Conservation (phyloP, 2,113 vertebrate genomes). For the Seriola aureovittata region DNA sequence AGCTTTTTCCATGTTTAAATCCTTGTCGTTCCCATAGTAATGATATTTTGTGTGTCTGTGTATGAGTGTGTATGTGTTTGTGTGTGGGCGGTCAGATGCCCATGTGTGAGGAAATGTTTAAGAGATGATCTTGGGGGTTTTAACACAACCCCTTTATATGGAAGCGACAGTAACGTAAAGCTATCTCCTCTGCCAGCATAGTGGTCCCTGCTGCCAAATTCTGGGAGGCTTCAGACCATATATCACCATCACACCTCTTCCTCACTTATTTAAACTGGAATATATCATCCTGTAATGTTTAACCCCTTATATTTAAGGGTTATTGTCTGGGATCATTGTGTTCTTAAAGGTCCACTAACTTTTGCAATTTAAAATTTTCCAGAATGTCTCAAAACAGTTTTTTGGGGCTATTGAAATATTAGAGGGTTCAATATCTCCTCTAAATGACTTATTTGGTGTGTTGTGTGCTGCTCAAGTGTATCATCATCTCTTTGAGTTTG, state of each 20-base stretch:
- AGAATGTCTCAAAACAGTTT: constrained; percentile 6
- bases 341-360: constrained; percentile 39
- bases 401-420: neutral
- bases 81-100: constrained; percentile 82
- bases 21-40: constrained; percentile 81
- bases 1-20: constrained; percentile 76
- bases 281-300: constrained; percentile 42
- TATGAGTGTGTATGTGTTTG: constrained; percentile 31
- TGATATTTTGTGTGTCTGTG: constrained; percentile 73
- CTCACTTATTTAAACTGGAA: constrained; percentile 50
- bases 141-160: constrained; percentile 76
- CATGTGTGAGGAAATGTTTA: constrained; percentile 83
- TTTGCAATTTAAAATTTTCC: constrained; percentile 14
- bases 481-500: constrained; percentile 41
- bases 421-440: neutral
- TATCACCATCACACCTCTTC: constrained; percentile 66
- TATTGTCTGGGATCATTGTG: constrained; percentile 40
- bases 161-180: constrained; percentile 71
- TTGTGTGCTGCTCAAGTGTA: neutral
- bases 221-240: constrained; percentile 55
- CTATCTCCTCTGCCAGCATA: constrained; percentile 71
- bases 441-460: neutral
- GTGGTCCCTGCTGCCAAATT: constrained; percentile 74
- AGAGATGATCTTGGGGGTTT: constrained; percentile 78
- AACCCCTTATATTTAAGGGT: constrained; percentile 36